Evolutionary conservation across 2,113 vertebrate species (phyloP).

Genomic region (Nansenia antarctica): DNA sequence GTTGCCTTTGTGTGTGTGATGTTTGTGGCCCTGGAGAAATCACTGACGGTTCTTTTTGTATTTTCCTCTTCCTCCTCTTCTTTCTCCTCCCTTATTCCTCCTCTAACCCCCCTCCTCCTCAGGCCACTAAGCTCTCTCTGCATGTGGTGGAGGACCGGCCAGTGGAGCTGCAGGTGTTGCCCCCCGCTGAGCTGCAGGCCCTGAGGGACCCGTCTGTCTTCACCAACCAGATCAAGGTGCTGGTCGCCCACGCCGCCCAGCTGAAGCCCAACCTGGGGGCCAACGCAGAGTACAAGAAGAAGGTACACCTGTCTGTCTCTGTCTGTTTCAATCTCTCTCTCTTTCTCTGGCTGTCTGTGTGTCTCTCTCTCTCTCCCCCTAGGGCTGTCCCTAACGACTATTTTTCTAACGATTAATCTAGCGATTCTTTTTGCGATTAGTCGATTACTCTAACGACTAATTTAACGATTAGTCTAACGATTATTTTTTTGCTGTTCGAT

Average conservation of each 20-base stretch:
- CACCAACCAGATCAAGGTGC: constrained; percentile 84
- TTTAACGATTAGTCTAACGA: too few species aligned
- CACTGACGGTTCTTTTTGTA: background rate
- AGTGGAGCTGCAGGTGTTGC: constrained; percentile 75
- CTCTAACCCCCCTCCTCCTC: background rate
- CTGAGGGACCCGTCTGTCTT: constrained; percentile 79
- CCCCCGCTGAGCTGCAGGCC: constrained; percentile 75
- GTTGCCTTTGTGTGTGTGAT: background rate
- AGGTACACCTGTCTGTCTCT: constrained; percentile 70
- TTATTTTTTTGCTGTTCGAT: too few species aligned
- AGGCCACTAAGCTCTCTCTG: constrained; percentile 85
- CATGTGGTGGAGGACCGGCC: constrained; percentile 81
- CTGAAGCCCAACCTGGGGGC: constrained; percentile 91
- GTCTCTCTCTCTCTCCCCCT: too few species aligned
- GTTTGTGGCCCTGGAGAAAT: background rate
- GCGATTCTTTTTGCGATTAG: too few species aligned
- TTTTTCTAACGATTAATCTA: too few species aligned
- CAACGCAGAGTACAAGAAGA: constrained; percentile 88
- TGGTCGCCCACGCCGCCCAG: constrained; percentile 85
- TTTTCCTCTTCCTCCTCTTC: background rate
- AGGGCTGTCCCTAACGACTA: too few species aligned
- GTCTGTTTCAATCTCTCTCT: too few species aligned
- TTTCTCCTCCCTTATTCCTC: too few species aligned
- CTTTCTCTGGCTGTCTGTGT: too few species aligned
- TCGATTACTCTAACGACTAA: too few species aligned